Base-by-base conservation (phyloP, 2,113 vertebrate genomes). In the Proteles cristata region DNA sequence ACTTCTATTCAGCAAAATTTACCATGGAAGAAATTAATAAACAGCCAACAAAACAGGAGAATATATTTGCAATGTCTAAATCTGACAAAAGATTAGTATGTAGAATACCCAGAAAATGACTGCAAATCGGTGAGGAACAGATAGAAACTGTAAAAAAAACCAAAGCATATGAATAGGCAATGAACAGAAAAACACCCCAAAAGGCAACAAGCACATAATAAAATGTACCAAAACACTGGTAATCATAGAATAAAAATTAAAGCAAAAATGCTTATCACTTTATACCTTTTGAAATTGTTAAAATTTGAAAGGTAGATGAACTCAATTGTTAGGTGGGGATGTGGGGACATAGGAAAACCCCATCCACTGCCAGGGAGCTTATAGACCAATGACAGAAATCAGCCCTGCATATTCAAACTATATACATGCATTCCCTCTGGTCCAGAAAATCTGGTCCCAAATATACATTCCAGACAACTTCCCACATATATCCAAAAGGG, bases 1-100 rank as follows among this genome's bases (percentile, higher is more conserved):
- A 96, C 81, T 86, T 90, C 39, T 95, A 45, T 83, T 96, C 58
- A 65, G 12, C 39, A 33, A 92, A 95, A 84, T 23, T 76, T 86
- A 71, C 26, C 31, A 21, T 55, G 80, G 21, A 21, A 53, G 79
- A 81, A 19, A 84, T 31, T 84, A 65, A 88, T 69, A 94, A 97
- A 55, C 7, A 65, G 15, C 21, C 43, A 92, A 53, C 4, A 96
- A 50, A 84, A 91, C 23, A 74, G 50, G 4, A 93, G 31, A 94
- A 84, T 15, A 89, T 58, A 83, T 85, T 85, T 79, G 61, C 26
- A 68, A 71, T 55, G 35, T 76, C 28, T 92, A 95, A 92, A 88
- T 23, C 33, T 76, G 50, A 69, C n/a, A 58, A 82, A 83, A 71
- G 21, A 31, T 25, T 65, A 88, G 17, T 50, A 48, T n/a, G 7